phyloP scores from a whole-genome alignment of 2,797 vertebrate genomes.

The Poecile montanus region DNA sequence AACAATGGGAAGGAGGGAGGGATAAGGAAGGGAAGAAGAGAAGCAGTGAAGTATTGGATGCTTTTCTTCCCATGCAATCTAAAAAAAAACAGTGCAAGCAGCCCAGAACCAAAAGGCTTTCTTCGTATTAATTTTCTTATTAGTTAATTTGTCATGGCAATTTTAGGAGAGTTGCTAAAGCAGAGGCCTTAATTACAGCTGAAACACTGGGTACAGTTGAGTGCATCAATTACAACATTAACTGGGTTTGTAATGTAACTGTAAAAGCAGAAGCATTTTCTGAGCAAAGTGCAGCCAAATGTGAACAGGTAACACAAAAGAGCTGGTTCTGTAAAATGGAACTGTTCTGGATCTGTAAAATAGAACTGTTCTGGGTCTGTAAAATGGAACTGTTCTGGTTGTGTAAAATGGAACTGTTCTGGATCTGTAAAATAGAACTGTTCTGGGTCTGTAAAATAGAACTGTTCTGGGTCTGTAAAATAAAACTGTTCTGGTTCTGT shows the following conservation, averaged over 20 bases:
- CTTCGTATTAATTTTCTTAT: slow-evolving; percentile 51
- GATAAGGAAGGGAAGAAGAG: not conserved
- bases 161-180: slow-evolving; percentile 38
- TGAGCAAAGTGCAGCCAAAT: not conserved
- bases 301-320: not conserved
- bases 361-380: not conserved
- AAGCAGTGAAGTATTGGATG: not conserved
- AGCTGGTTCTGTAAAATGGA: not conserved
- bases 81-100: not conserved
- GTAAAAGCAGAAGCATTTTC: slow-evolving; percentile 11
- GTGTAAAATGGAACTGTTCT: not conserved
- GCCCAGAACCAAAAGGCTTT: slow-evolving; percentile 44
- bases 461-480: not conserved
- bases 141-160: slow-evolving; percentile 56
- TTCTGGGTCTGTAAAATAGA: not conserved
- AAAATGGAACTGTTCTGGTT: not conserved
- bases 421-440: not conserved
- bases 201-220: slow-evolving; percentile 19
- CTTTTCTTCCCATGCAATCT: not conserved
- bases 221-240: slow-evolving; percentile 46
- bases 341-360: not conserved
- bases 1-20: not conserved
- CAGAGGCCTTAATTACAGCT: slow-evolving; percentile 49
- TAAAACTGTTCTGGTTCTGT: not conserved
- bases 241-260: not conserved